These are phyloP conservation scores for Chaetodon auriga DNA, from an alignment of 2,113 vertebrate genomes.

Conservation along the genomic window DNA sequence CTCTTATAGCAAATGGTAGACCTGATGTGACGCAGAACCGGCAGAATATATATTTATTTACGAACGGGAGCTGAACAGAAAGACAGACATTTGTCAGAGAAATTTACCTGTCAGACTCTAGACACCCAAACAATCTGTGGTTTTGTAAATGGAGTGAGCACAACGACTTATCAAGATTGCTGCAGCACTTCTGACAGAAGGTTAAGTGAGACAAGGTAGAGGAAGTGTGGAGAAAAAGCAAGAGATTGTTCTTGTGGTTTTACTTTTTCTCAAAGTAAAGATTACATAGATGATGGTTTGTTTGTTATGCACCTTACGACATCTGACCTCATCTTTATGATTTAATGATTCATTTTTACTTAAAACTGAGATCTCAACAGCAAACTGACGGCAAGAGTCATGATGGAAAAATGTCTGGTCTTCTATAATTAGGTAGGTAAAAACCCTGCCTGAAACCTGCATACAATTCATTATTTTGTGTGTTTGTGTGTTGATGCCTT, in stretches of 20 bases:
- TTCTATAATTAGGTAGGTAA: too few species aligned
- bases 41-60: constrained; percentile 36
- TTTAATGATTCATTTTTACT: not conserved
- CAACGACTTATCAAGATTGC: constrained; percentile 59
- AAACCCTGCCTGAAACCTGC: not conserved
- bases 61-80: not conserved
- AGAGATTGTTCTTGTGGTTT: not conserved
- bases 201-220: constrained; percentile 43
- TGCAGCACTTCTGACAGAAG: constrained; percentile 49
- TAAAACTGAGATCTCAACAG: not conserved
- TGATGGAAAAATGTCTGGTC: not conserved
- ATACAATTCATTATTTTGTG: too few species aligned
- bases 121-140: constrained; percentile 72
- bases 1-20: not conserved
- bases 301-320: not conserved
- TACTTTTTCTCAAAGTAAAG: constrained; percentile 17
- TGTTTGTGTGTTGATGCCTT: too few species aligned
- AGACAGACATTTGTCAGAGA: constrained; percentile 72
- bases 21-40: constrained; percentile 18
- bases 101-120: constrained; percentile 70
- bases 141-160: constrained; percentile 67
- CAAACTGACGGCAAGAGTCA: not conserved
- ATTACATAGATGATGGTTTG: not conserved
- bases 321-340: not conserved
- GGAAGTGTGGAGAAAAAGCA: constrained; percentile 27